Evolutionary conservation across 2,888 invertebrate genomes (phyloP), one percentile per base, ranked within the genome.

Genomic region (Dynastes hyllus): DNA sequence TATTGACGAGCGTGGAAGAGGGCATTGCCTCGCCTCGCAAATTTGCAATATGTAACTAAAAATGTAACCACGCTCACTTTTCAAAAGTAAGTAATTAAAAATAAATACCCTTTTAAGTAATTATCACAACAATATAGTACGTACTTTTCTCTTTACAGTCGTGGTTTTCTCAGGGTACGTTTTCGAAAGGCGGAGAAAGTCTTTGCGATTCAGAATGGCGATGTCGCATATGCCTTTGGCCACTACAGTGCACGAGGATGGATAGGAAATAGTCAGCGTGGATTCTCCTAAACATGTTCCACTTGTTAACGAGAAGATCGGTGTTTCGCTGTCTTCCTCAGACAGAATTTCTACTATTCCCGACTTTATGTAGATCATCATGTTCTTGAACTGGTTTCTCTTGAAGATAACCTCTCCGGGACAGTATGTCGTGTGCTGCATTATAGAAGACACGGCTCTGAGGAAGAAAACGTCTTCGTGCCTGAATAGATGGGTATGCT

Each of bases 311-410:
- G 83, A 83, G 45, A 85, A 37, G 16, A 85, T 83, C 4, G 84
- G 83, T 2, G 84, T 84, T 75, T 85, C 85, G 8, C 83, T 82
- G 70, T 85, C 84, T 69, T 84, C 81, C 73, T 84, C 83, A 6
- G 85, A 84, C 8, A 84, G 71, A n/a, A 85, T 81, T 71, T 85
- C 83, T 2, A 83, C 69, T 40, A 83, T 80, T 3, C 85, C 85
- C n/a, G 81, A 80, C 27, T 80, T 80, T 0, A 85, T 80, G 71
- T 85, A 85, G 40, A 85, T 78, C 84, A 85, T 84, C 5, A 69
- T 40, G 9, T 76, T 40, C 50, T 83, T 83, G 2, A 79, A 81
- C 0, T 81, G 77, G 8, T 81, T 81, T 58, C 81, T 81, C 67
- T 80, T 81, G 22, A 81, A 81, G 11, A 85, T 82, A 11, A 82